phyloP scores from a whole-genome alignment of 2,797 vertebrate genomes.

The Gadopsis bispinosus region DNA sequence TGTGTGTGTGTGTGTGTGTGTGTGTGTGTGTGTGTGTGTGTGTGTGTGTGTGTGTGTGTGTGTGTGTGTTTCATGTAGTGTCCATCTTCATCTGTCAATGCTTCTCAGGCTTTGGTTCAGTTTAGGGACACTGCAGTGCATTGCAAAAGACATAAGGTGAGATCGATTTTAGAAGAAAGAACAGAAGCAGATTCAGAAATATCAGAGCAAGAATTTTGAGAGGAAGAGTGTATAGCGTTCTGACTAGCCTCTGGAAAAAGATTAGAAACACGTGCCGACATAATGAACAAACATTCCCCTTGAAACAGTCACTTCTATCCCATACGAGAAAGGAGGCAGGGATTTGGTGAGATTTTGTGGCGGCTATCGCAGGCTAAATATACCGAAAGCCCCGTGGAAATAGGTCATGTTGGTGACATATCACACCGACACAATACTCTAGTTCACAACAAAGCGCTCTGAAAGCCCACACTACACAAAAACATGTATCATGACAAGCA shows the following conservation, averaged over 20 bases:
- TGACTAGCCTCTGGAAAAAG: constrained; percentile 3
- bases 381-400: constrained; percentile 65
- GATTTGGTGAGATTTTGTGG: constrained; percentile 49
- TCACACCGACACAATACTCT: constrained; percentile 44
- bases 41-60: constrained; percentile 27
- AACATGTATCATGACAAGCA: constrained; percentile 5
- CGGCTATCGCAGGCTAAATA: constrained; percentile 60
- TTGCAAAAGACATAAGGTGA: background rate
- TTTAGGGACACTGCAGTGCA: background rate
- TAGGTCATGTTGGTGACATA: constrained; percentile 67
- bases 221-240: background rate
- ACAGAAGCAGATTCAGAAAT: constrained; percentile 17
- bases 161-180: constrained; percentile 10
- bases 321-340: constrained; percentile 35
- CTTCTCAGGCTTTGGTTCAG: constrained; percentile 34
- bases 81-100: constrained; percentile 24
- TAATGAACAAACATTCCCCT: constrained; percentile 19
- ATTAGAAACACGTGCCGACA: constrained; percentile 7
- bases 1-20: constrained; percentile 18
- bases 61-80: constrained; percentile 21
- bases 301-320: constrained; percentile 32
- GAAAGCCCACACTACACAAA: constrained; percentile 19
- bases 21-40: too few species aligned
- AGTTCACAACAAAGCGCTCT: constrained; percentile 31
- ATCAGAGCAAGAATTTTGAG: background rate